Base-by-base conservation (phyloP, 2,888 invertebrate genomes). In the Chelonus formosanus region DNA sequence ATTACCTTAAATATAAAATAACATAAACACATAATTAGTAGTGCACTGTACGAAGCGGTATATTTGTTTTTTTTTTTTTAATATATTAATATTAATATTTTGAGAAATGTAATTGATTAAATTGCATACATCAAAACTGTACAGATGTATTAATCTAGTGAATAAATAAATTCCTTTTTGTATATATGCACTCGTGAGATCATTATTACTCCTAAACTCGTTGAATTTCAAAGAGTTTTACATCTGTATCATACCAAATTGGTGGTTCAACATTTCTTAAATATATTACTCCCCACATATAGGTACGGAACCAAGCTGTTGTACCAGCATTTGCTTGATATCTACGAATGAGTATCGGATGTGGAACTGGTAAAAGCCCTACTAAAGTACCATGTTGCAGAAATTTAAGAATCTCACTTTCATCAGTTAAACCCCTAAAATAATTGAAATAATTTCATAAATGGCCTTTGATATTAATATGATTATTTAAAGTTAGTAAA, bases 231-330 rank as follows among this genome's bases (percentile, higher is more conserved):
- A 99, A 99, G 71, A 99, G 87, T 85, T 98, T 98, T 59, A 99
- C 98, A 80, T 98, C 96, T 0, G 99, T 99, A 84, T 99, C 98
- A 85, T 98, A 98, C 99, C 99, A 99, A 74, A 99, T 94, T 0
- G 99, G 98, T 7, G 99, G 99, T 83, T 98, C 98, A 63, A 97
- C 93, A 85, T 99, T 99, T 78, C 97, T 91, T 77, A 99, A 89
- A 85, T 99, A 99, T 74, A 99, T 98, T 63, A 99, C 96, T 59
- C 98, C 99, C 98, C 98, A 99, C 91, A 99, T 95, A 84, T 99
- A 99, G 0, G 98, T 99, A 64, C 98, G 88, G 87, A 99, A 99
- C 99, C 99, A 99, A 79, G 97, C 96, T 35, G 98, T 98, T 0
- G 99, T 99, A 69, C 98, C 98, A 45, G 93, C 91, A 86, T 99